A percentile compares a stretch with the other conserved stretches of the same genome.
Conservation (phyloP, 1,140 invertebrate species). For the Trichonephila inaurata region DNA sequence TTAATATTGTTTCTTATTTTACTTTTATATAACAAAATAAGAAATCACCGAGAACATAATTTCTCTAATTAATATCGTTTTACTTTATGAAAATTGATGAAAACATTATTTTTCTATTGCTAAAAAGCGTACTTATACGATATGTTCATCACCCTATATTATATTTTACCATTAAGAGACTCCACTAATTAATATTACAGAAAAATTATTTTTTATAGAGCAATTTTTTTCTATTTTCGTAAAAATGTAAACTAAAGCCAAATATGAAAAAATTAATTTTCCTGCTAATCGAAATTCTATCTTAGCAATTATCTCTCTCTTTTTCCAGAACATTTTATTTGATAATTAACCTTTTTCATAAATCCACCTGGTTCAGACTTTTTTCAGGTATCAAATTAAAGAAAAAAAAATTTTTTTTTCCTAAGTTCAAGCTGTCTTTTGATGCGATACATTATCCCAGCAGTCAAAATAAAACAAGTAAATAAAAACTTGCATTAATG, state of each 20-base stretch:
- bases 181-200: background rate
- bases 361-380: background rate
- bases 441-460: conserved; percentile 2
- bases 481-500: conserved; percentile 51
- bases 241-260: background rate
- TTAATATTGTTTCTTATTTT: no score
- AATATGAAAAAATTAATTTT: background rate
- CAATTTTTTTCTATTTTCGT: background rate
- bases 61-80: no score
- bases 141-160: no score
- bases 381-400: background rate
- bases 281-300: background rate
- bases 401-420: background rate
- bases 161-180: background rate
- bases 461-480: conserved; percentile 30
- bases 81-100: no score
- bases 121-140: no score
- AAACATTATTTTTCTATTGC: no score
- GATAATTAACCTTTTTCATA: background rate
- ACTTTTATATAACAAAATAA: no score
- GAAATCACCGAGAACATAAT: no score
- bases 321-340: background rate
- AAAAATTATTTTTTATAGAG: background rate
- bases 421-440: background rate
- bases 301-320: background rate